Conservation (phyloP, 2,797 vertebrate species). For the Mycteria americana region DNA sequence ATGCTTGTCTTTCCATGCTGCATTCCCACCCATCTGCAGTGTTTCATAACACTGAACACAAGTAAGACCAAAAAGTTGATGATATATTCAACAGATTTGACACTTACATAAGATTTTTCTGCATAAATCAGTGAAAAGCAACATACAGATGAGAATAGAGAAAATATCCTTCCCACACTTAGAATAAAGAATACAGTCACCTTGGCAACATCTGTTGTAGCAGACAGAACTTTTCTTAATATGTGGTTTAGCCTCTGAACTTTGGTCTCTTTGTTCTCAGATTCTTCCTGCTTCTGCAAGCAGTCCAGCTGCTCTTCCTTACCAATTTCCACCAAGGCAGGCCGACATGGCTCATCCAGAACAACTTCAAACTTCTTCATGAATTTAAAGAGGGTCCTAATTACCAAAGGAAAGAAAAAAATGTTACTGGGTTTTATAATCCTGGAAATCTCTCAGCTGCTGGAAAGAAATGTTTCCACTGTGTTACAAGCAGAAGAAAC, state of each 20-base stretch:
- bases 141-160: background rate
- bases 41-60: conserved; percentile 14
- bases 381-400: conserved; percentile 95
- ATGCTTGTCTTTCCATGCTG: background rate
- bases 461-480: background rate
- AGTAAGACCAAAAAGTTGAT: background rate
- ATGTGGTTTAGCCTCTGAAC: conserved; percentile 79
- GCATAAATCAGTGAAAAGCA: background rate
- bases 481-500: background rate
- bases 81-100: background rate
- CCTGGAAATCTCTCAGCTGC: background rate
- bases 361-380: conserved; percentile 90
- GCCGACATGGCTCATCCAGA: conserved; percentile 80
- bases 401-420: background rate
- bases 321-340: conserved; percentile 84
- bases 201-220: conserved; percentile 60
- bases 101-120: background rate
- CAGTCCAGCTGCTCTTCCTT: conserved; percentile 75
- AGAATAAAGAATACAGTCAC: conserved; percentile 33
- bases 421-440: background rate
- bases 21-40: background rate
- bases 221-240: conserved; percentile 76
- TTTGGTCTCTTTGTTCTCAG: conserved; percentile 70
- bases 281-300: conserved; percentile 67
- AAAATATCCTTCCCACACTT: background rate